A percentile compares a stretch with the other conserved stretches of the same genome.
These are phyloP conservation scores for Microcebus ravelobensis DNA, from an alignment of 2,113 vertebrate species.

Conservation along the genomic window DNA sequence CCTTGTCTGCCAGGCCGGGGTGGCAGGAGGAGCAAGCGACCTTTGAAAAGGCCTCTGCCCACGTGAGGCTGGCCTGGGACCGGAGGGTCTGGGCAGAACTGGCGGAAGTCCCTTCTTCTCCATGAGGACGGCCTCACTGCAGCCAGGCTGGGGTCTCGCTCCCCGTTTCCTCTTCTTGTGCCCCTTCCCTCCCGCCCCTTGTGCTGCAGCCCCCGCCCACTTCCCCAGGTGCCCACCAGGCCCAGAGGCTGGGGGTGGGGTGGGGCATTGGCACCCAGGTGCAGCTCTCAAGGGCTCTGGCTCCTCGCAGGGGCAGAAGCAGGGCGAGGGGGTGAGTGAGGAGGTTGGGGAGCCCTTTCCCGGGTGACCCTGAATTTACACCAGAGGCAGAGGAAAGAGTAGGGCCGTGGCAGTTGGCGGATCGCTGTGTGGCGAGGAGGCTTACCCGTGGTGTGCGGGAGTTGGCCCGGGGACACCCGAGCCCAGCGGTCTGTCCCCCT, in stretches of 20 bases:
- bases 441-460: not conserved
- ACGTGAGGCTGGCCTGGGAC: accelerated
- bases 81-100: too few species aligned
- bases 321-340: not conserved
- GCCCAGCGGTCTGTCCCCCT: accelerated
- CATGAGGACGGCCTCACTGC: accelerated
- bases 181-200: accelerated
- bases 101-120: not conserved
- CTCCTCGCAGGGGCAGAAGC: not conserved
- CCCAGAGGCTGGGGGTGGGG: accelerated
- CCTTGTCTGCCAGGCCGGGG: not conserved
- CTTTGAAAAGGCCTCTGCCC: accelerated
- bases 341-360: not conserved
- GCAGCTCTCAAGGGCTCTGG: not conserved
- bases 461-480: too few species aligned
- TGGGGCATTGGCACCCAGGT: too few species aligned
- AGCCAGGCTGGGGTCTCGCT: accelerated
- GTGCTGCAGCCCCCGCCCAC: not conserved
- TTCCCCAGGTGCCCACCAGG: not conserved
- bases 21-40: not conserved
- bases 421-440: not conserved
- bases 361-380: not conserved
- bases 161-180: not conserved
- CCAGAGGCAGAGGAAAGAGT: not conserved
- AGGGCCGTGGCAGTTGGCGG: not conserved